These are phyloP conservation scores for Theropithecus gelada DNA, from an alignment of 2,113 vertebrate genomes.

Conservation along the genomic window DNA sequence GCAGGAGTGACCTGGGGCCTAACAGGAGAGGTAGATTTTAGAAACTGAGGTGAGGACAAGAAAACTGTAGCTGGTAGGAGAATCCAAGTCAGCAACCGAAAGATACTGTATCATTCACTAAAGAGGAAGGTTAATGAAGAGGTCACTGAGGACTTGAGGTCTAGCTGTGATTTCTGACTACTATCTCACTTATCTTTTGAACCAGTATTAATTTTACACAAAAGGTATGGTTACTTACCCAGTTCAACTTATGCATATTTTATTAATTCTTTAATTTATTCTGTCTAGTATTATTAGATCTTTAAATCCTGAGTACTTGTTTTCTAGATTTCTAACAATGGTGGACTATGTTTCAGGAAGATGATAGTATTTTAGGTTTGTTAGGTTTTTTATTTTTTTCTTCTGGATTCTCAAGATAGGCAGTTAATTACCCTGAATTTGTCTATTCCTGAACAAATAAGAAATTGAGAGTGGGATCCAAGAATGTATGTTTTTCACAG, in stretches of 20 bases:
- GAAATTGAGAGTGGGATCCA: neutral
- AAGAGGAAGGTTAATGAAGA: neutral
- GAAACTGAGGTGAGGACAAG: neutral
- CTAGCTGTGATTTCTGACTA: neutral
- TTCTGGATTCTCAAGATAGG: neutral
- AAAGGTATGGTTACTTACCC: neutral
- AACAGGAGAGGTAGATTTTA: neutral
- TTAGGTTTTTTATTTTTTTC: neutral
- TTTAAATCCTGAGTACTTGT: constrained; percentile 11
- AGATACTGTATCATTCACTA: neutral
- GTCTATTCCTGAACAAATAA: neutral
- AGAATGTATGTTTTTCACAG: neutral
- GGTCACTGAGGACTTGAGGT: neutral
- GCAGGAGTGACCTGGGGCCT: neutral
- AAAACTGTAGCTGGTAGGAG: neutral
- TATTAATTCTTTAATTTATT: constrained; percentile 31
- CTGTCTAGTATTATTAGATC: neutral
- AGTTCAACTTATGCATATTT: constrained; percentile 1
- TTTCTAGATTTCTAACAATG: neutral
- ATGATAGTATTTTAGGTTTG: constrained; percentile 1
- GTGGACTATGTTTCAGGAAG: neutral
- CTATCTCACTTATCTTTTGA: neutral
- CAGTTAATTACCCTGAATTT: neutral
- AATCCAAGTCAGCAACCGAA: neutral
- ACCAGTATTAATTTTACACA: neutral